Evolutionary conservation across 2,113 vertebrate genomes (phyloP), one percentile per base, ranked within the genome.

Genomic region (Crotalus viridis): DNA sequence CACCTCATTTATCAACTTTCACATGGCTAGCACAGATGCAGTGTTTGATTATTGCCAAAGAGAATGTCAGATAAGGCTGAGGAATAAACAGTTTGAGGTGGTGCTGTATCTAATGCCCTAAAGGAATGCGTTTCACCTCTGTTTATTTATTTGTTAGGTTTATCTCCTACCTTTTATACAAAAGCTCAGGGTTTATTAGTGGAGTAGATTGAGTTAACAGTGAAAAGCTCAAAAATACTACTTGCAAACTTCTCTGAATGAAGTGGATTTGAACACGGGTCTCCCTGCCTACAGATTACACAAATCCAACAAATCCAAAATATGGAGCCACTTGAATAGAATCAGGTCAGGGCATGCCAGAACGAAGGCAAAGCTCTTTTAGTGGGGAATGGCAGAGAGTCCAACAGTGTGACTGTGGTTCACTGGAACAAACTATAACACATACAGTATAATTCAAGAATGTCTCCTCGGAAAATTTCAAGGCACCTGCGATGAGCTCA

Each of bases 1-100:
- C 1, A 81, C 87, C 93, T 94, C 95, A 43, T 96, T 93, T 90
- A 89, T 96, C 94, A 93, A 48, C 21, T 39, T 94, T 91, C n/a
- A 0, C 2, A 39, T 52, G 90, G 90, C 26, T 94, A 95, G 91
- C 93, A 61, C 33, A 64, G 88, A 74, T 48, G 28, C 59, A 6
- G 19, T 87, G 92, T 5, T 96, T 94, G 95, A 90, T 93, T 93
- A 92, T 92, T 93, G 92, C 91, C 13, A 57, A 93, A 93, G 93
- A 93, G 86, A 92, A 90, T 59, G 0, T 87, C 2, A 91, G 64
- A 64, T 3, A 74, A 48, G 48, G 1, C 51, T 1, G 48, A 52
- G 81, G 95, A 94, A 92, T 17, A 39, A 1, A 64, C 92, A 69
- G 46, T 28, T 87, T 87, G 43, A 91, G 61, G 51, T 1, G 0